Evolutionary conservation across 2,888 invertebrate genomes (phyloP), one percentile per base, ranked within the genome.

Genomic region (Stictocephala bisonia): DNA sequence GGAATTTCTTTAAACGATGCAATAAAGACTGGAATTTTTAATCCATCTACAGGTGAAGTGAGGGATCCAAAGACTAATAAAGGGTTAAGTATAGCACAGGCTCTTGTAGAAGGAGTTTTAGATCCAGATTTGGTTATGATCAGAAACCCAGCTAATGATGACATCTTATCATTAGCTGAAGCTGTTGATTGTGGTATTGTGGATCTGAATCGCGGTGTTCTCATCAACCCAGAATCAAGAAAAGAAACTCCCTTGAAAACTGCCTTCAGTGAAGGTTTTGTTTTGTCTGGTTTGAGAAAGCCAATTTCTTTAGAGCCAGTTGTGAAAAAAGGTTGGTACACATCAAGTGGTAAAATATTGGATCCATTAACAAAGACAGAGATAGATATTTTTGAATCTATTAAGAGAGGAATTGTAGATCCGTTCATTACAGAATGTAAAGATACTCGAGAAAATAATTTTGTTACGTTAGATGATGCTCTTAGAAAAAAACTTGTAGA

Each of bases 241-340:
- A 88, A 90, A 80, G 88, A 89, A 77, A 88, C 93, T 71, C 88
- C 90, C 80, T 88, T 93, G 77, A 88, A 90, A 29, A 85, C 89
- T 74, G 94, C 93, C 6, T 91, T 94, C 79, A 85, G 88, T 78
- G 85, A 89, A 78, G 94, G 94, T 48, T 85, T 90, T 64, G 86
- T 94, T 35, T 87, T 92, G 51, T 87, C 91, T 26, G 88, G 89
- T 66, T 88, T 90, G 44, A 85, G 90, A 71, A 89, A 89, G 81
- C 92, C 94, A 0, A 89, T 94, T 80, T 92, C 94, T 11, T 86
- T 96, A 72, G 90, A 92, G 84, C 93, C 93, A 0, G 88, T 91
- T n/a, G 88, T 93, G 73, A 86, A 87, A 40, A 90, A 90, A 82
- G 88, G 90, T 72, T 84, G 92, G 77, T 93, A 93, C 81, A 90